Evolutionary conservation across 2,888 invertebrate species (phyloP).

Genomic region (Rotaria magnacalcarata): DNA sequence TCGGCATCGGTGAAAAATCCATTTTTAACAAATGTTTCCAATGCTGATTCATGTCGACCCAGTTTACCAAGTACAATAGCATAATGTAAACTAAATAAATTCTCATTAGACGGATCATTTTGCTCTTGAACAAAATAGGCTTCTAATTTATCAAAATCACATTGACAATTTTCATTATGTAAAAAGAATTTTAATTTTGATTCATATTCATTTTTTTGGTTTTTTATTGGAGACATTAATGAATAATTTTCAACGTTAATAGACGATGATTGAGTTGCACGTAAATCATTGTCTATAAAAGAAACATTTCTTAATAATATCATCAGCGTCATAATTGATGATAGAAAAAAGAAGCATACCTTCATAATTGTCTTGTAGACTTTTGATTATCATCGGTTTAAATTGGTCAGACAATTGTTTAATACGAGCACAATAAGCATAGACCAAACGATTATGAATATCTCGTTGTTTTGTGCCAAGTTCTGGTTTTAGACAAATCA

Average conservation of each 20-base stretch:
- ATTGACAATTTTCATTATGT: constrained; percentile 10
- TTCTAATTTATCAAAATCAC: not conserved
- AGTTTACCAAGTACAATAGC: constrained; percentile 27
- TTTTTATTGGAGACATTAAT: not conserved
- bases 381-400: not conserved
- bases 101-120: not conserved
- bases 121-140: not conserved
- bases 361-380: no score
- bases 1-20: constrained; percentile 17
- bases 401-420: not conserved
- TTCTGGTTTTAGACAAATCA: not conserved
- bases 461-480: not conserved
- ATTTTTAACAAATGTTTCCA: constrained; percentile 15
- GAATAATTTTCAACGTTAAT: not conserved
- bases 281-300: not conserved
- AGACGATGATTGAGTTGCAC: not conserved
- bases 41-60: not conserved
- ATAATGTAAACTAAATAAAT: constrained; percentile 23
- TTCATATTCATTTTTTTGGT: not conserved
- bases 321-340: no score
- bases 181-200: not conserved
- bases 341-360: not conserved
- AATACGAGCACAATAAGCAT: constrained; percentile 5
- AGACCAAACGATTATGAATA: constrained; percentile 9
- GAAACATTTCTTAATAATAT: no score